phyloP scores from a whole-genome alignment of 2,888 invertebrate species.

The Papilio elwesi region DNA sequence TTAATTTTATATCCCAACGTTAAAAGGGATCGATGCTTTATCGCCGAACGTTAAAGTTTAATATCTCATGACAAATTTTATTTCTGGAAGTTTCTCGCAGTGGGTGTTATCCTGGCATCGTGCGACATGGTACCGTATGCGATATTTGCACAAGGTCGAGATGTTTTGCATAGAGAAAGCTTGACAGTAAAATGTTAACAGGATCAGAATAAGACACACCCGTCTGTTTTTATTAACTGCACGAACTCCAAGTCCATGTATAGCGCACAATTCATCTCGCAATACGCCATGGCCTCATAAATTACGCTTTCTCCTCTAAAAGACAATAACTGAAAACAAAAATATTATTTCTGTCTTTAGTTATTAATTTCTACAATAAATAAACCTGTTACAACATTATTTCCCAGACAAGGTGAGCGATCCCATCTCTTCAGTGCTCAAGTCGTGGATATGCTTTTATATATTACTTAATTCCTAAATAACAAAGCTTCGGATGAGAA shows the following conservation, averaged over 20 bases:
- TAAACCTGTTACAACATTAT: background rate
- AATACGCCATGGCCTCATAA: constrained; percentile 4
- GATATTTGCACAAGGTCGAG: constrained; percentile 50
- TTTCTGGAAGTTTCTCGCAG: constrained; percentile 46
- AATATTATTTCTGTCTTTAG: background rate
- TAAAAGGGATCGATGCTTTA: constrained; percentile 46
- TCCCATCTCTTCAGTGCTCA: no score
- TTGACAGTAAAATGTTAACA: constrained; percentile 55
- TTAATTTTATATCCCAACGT: constrained; percentile 60
- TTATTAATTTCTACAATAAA: background rate
- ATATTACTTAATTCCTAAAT: no score
- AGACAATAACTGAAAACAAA: background rate
- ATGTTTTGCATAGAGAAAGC: constrained; percentile 63
- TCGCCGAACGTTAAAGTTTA: constrained; percentile 39
- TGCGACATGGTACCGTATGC: constrained; percentile 44
- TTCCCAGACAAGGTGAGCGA: background rate
- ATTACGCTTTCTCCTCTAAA: constrained; percentile 11
- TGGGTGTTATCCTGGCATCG: constrained; percentile 42
- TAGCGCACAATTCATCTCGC: constrained; percentile 14
- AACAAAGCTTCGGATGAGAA: no score
- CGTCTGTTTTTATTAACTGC: constrained; percentile 21
- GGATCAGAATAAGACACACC: constrained; percentile 55
- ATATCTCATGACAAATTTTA: constrained; percentile 37
- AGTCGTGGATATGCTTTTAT: no score
- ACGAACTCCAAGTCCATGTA: constrained; percentile 4